A percentile compares a stretch with the other conserved stretches of the same genome.
phyloP scores from a whole-genome alignment of 2,888 invertebrate genomes.

The Caradrina clavipalpis region DNA sequence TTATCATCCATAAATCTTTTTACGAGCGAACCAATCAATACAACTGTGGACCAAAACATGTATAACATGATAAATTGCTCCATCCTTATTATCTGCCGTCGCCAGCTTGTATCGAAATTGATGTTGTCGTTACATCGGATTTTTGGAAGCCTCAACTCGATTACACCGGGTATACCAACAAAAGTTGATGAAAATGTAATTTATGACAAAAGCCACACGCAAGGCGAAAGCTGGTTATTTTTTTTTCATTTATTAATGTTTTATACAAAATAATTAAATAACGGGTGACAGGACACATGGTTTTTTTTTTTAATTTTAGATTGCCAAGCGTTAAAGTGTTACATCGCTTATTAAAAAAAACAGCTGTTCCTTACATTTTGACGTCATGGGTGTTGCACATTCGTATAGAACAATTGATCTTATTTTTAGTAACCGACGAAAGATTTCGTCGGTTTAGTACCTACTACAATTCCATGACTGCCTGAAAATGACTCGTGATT shows the following conservation, averaged over 20 bases:
- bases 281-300: too few species aligned
- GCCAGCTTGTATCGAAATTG: slow-evolving; percentile 46
- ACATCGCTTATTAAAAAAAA: too few species aligned
- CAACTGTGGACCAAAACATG: slow-evolving; percentile 9
- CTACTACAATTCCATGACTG: too few species aligned
- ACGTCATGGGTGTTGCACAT: too few species aligned
- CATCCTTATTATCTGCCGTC: slow-evolving; percentile 31
- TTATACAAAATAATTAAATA: slow-evolving; percentile 6
- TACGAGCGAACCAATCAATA: slow-evolving; percentile 10
- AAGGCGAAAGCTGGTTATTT: slow-evolving; percentile 14
- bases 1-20: not conserved
- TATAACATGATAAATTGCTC: slow-evolving; percentile 44
- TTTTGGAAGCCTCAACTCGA: slow-evolving; percentile 43
- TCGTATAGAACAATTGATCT: too few species aligned
- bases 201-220: slow-evolving; percentile 32
- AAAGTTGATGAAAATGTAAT: slow-evolving; percentile 54
- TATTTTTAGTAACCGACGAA: too few species aligned
- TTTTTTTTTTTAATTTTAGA: too few species aligned
- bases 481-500: too few species aligned
- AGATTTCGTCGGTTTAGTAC: too few species aligned
- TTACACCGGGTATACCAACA: slow-evolving; percentile 38
- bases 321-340: too few species aligned
- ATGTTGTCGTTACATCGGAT: slow-evolving; percentile 28
- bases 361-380: too few species aligned
- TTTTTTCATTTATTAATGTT: slow-evolving; percentile 4